These are phyloP conservation scores for Anastrepha obliqua DNA, from an alignment of 1,140 invertebrate species.

Conservation along the genomic window DNA sequence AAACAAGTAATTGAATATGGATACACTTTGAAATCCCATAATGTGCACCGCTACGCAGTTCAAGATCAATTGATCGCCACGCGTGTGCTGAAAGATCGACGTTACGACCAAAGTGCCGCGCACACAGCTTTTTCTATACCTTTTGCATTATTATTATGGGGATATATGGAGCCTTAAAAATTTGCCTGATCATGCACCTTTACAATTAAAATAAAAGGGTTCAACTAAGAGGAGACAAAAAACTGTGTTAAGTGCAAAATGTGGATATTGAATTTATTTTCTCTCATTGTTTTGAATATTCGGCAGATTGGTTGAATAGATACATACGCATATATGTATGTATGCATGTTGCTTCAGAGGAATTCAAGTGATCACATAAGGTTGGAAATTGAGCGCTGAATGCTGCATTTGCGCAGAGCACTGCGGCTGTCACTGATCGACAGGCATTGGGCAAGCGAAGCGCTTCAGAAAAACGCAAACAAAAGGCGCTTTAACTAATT, in stretches of 20 bases:
- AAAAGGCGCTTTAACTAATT: constrained; percentile 39
- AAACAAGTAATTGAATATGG: background rate
- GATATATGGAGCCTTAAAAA: constrained; percentile 29
- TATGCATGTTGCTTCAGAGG: background rate
- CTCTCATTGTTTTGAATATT: background rate
- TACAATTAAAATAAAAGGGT: constrained; percentile 12
- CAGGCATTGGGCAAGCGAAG: constrained; percentile 18
- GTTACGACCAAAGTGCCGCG: constrained; percentile 3
- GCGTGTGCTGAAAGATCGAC: background rate
- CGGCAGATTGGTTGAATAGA: background rate
- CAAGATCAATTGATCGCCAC: background rate
- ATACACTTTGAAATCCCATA: background rate
- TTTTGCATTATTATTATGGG: background rate
- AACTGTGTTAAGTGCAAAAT: constrained; percentile 40
- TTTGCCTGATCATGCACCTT: constrained; percentile 1
- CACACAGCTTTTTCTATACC: background rate
- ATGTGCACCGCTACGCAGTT: background rate
- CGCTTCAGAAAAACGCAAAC: background rate
- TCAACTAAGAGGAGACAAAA: constrained; percentile 10
- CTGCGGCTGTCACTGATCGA: background rate
- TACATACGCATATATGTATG: background rate
- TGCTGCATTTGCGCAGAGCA: background rate
- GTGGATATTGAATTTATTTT: constrained; percentile 8
- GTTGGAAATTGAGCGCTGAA: background rate
- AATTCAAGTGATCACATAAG: background rate